A percentile compares a stretch with the other conserved stretches of the same genome.
Evolutionary conservation across 1,140 invertebrate species (phyloP).

Genomic region (Papilio polyxenes): DNA sequence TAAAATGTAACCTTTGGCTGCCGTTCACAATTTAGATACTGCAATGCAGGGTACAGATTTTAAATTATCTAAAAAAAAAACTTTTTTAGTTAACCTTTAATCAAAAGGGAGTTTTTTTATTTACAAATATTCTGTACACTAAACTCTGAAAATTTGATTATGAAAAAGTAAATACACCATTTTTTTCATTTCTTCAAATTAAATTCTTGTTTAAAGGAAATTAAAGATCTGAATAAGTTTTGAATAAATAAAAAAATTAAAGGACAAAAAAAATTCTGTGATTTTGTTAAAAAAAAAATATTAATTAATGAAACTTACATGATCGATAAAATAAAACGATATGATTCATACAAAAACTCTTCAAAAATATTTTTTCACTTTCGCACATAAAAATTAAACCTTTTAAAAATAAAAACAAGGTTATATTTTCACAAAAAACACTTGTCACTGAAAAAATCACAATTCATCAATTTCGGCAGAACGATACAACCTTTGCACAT

Average conservation of each 20-base stretch:
- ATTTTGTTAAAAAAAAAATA: neutral
- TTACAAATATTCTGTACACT: neutral
- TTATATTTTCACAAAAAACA: neutral
- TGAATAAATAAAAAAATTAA: neutral
- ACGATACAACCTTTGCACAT: neutral
- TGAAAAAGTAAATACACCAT: too few relatives aligned
- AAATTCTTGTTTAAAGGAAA: neutral
- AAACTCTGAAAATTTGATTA: neutral
- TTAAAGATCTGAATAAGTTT: neutral
- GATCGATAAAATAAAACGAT: neutral
- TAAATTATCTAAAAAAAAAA: neutral
- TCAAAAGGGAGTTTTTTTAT: neutral
- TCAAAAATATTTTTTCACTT: neutral
- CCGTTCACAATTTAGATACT: slow-evolving; percentile 1
- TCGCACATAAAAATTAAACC: neutral
- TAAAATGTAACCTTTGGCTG: neutral
- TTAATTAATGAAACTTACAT: neutral
- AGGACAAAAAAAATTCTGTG: neutral
- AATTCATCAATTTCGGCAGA: neutral
- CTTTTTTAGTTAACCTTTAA: neutral
- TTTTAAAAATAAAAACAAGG: neutral
- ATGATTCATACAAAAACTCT: neutral
- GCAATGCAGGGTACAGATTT: neutral
- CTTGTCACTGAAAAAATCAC: neutral
- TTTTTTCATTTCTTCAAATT: too few relatives aligned